phyloP scores from a whole-genome alignment of 2,113 vertebrate species.

The Paradoxurus hermaphroditus region DNA sequence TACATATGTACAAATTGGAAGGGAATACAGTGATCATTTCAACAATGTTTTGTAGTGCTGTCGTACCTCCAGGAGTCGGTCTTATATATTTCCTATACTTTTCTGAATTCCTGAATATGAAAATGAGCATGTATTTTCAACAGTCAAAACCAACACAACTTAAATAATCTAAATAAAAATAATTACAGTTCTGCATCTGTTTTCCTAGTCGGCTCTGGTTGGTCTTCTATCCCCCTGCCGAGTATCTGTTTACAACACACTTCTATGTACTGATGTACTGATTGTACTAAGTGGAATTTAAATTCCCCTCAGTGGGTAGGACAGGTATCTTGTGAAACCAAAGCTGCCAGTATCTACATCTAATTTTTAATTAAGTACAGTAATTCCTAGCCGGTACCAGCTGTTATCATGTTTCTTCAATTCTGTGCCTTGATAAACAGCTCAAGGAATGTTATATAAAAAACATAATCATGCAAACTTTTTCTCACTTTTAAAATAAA shows the following conservation, averaged over 20 bases:
- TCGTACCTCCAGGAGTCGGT: not conserved
- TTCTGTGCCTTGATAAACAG: constrained; percentile 57
- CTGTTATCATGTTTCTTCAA: constrained; percentile 58
- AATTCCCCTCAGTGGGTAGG: constrained; percentile 30
- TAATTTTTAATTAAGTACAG: constrained; percentile 73
- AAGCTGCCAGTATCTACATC: constrained; percentile 52
- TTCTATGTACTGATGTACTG: not conserved
- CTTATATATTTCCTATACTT: not conserved
- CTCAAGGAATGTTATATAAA: constrained; percentile 36
- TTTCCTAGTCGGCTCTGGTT: not conserved
- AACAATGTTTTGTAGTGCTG: not conserved
- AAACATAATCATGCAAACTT: constrained; percentile 15
- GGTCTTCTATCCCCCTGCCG: not conserved
- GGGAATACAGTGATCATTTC: not conserved
- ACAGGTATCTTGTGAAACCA: constrained; percentile 43
- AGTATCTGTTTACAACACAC: not conserved
- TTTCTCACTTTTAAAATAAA: constrained; percentile 33
- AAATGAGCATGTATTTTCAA: not conserved
- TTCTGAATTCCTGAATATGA: not conserved
- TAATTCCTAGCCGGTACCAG: constrained; percentile 59
- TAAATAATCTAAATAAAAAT: constrained; percentile 12
- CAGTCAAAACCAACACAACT: not conserved
- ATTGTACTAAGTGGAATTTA: constrained; percentile 41
- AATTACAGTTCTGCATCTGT: not conserved
- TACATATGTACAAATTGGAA: not conserved